Percentiles rank a stretch among this genome's conserved stretches.
Conservation (phyloP, 2,113 vertebrate species). For the Dasyurus viverrinus region DNA sequence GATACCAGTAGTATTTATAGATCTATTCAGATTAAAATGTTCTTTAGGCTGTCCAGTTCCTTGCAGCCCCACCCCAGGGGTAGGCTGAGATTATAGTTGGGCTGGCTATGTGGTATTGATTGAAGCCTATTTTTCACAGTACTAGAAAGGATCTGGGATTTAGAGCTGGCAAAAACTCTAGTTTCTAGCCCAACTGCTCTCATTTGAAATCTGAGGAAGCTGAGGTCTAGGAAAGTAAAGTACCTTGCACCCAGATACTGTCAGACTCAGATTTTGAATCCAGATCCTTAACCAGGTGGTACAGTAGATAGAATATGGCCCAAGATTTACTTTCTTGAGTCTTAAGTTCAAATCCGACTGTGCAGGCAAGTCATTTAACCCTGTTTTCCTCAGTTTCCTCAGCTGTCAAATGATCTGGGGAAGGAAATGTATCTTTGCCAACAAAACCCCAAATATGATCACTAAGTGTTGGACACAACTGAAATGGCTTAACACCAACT, state of each 20-base stretch:
- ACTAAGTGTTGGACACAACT: no score
- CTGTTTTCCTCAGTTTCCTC: no score
- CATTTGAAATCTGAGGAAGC: not conserved
- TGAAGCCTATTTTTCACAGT: not conserved
- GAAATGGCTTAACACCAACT: no score
- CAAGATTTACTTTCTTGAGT: not conserved
- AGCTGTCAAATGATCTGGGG: no score
- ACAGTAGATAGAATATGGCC: not conserved
- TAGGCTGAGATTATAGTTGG: not conserved
- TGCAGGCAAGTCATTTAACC: no score
- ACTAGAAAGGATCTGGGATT: not conserved
- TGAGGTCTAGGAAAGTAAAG: not conserved
- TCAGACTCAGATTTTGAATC: not conserved
- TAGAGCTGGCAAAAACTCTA: not conserved
- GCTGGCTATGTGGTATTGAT: not conserved
- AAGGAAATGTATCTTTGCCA: no score
- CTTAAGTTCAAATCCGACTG: not conserved
- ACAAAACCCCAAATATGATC: no score
- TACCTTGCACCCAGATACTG: not conserved
- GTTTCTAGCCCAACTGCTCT: not conserved
- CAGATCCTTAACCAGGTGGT: no score
- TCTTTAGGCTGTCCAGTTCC: not conserved
- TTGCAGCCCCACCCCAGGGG: not conserved
- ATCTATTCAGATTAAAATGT: not conserved
- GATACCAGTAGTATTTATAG: not conserved